Percentiles rank a stretch among this genome's conserved stretches.
phyloP scores from a whole-genome alignment of 2,113 vertebrate species.

The Corythornis cristatus region DNA sequence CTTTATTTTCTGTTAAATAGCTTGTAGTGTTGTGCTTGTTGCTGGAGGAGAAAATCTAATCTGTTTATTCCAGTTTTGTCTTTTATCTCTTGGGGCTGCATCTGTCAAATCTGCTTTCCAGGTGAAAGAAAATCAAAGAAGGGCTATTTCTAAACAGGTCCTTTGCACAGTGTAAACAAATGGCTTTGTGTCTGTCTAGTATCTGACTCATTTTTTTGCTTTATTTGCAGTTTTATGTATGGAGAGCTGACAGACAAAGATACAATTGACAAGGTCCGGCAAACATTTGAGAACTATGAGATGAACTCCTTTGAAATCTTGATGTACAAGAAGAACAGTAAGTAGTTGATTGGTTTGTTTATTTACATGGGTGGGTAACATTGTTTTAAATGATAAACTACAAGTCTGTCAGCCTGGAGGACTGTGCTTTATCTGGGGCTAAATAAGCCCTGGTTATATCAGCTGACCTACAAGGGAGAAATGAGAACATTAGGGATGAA shows the following conservation, averaged over 20 bases:
- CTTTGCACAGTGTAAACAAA: not conserved
- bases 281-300: slow-evolving; percentile 95
- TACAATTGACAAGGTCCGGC: slow-evolving; percentile 88
- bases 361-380: not conserved
- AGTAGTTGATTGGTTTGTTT: slow-evolving; percentile 67
- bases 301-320: slow-evolving; percentile 96
- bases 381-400: not conserved
- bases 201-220: slow-evolving; percentile 34
- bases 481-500: slow-evolving; percentile 6
- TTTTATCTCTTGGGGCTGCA: not conserved
- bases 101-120: slow-evolving; percentile 39
- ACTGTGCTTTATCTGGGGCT: not conserved
- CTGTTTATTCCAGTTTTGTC: slow-evolving; percentile 39
- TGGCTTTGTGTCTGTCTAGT: not conserved
- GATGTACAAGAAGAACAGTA: slow-evolving; percentile 99
- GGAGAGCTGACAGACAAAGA: slow-evolving; percentile 96
- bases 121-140: slow-evolving; percentile 32
- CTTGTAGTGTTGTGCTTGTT: slow-evolving; percentile 35
- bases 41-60: not conserved
- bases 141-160: not conserved
- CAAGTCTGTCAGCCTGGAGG: not conserved
- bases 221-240: slow-evolving; percentile 91
- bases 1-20: slow-evolving; percentile 54
- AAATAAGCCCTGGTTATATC: not conserved
- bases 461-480: not conserved